These are phyloP conservation scores for Synanthedon tipuliformis DNA, from an alignment of 2,888 invertebrate genomes.

Conservation along the genomic window DNA sequence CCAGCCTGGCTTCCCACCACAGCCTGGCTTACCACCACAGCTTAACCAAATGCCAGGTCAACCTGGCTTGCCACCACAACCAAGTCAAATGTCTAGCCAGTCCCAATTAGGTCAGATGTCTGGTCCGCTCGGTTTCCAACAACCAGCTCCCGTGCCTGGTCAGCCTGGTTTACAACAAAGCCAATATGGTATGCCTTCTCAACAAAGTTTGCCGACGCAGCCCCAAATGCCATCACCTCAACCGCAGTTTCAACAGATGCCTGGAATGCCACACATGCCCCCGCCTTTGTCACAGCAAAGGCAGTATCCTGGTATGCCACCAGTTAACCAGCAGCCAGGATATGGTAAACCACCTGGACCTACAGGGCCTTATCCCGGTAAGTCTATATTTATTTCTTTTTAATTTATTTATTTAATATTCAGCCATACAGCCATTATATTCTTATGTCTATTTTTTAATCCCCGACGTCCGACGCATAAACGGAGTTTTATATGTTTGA, in stretches of 20 bases:
- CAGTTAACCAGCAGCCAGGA: constrained; percentile 29
- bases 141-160: constrained; percentile 11
- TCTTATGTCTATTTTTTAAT: no score
- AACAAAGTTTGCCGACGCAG: constrained; percentile 14
- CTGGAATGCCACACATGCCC: constrained; percentile 54
- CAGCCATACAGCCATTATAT: no score
- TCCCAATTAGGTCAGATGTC: constrained; percentile 13
- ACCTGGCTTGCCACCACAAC: constrained; percentile 7
- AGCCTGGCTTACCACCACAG: constrained; percentile 6
- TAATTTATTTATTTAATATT: background rate
- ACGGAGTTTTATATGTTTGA: no score
- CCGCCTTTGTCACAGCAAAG: constrained; percentile 47
- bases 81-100: constrained; percentile 6
- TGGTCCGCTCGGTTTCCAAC: constrained; percentile 12
- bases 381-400: constrained; percentile 7
- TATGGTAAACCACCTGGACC: constrained; percentile 24
- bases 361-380: constrained; percentile 28
- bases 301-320: constrained; percentile 29
- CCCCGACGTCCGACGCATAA: no score
- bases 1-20: constrained; percentile 5
- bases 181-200: constrained; percentile 8
- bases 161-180: constrained; percentile 13
- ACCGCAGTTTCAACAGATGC: constrained; percentile 23
- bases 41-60: constrained; percentile 3
- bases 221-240: constrained; percentile 8